Evolutionary conservation across 2,888 invertebrate genomes (phyloP).

Genomic region (Endotricha flammealis): DNA sequence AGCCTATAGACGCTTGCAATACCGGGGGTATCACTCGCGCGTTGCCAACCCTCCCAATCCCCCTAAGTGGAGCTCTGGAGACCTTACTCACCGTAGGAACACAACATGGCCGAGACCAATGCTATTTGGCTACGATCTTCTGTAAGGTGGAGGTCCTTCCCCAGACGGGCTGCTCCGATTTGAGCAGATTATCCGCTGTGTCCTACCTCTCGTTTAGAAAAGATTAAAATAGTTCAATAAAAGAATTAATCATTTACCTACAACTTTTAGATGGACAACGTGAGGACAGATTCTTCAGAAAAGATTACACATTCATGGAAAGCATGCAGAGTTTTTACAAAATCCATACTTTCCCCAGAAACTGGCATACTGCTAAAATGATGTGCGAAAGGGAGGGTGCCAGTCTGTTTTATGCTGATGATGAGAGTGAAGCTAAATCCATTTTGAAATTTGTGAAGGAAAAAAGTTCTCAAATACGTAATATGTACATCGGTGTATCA

Average conservation of each 20-base stretch:
- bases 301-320: slow-evolving; percentile 47
- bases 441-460: slow-evolving; percentile 33
- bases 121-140: too few species aligned
- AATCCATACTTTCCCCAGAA: slow-evolving; percentile 41
- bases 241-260: slow-evolving; percentile 16
- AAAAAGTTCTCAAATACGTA: slow-evolving; percentile 22
- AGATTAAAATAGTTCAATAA: too few species aligned
- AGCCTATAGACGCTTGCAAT: too few species aligned
- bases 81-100: too few species aligned
- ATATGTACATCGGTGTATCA: slow-evolving; percentile 35
- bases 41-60: too few species aligned
- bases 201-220: too few species aligned
- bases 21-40: too few species aligned
- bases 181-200: too few species aligned
- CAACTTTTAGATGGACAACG: slow-evolving; percentile 42
- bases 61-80: too few species aligned
- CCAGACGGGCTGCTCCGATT: too few species aligned
- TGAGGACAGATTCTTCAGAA: slow-evolving; percentile 42
- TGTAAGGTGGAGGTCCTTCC: too few species aligned
- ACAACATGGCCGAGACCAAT: too few species aligned
- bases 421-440: slow-evolving; percentile 35
- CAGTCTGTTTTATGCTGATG: slow-evolving; percentile 44
- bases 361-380: slow-evolving; percentile 44
- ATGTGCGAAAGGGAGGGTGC: slow-evolving; percentile 49
- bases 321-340: slow-evolving; percentile 48